Evolutionary conservation across 1,140 invertebrate genomes (phyloP).

Genomic region (Orussus abietinus): DNA sequence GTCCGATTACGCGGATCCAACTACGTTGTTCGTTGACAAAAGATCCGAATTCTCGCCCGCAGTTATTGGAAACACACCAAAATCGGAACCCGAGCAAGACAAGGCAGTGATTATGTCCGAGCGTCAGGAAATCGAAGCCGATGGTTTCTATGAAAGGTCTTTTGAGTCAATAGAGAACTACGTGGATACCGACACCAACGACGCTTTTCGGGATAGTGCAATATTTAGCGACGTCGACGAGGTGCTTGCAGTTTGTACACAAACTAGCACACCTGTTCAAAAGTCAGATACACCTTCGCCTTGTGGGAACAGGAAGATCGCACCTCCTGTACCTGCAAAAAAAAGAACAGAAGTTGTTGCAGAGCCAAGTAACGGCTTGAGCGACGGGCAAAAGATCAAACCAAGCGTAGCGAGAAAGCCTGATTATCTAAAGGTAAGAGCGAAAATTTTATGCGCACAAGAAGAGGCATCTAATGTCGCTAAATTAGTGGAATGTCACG

Average conservation of each 20-base stretch:
- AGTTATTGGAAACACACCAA: constrained; percentile 7
- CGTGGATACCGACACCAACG: constrained; percentile 53
- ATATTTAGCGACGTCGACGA: constrained; percentile 76
- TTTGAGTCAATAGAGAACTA: constrained; percentile 72
- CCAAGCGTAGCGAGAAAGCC: constrained; percentile 38
- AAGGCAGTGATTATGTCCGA: no score
- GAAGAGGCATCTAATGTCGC: constrained; percentile 8
- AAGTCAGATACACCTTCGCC: no score
- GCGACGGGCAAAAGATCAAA: constrained; percentile 13
- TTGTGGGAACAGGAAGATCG: constrained; percentile 33
- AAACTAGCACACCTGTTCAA: no score
- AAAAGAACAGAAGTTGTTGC: constrained; percentile 13
- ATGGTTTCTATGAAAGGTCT: constrained; percentile 71
- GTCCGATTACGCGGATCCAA: constrained; percentile 80
- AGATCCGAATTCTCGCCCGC: no score
- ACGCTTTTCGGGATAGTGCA: constrained; percentile 75
- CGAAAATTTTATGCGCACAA: constrained; percentile 10
- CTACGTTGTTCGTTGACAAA: constrained; percentile 60
- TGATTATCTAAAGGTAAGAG: constrained; percentile 27
- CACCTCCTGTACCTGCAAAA: constrained; percentile 46
- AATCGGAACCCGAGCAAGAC: no score
- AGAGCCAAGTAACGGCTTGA: background rate
- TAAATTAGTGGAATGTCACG: background rate
- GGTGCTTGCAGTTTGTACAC: constrained; percentile 22
- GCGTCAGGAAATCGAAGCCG: constrained; percentile 48